A percentile compares a stretch with the other conserved stretches of the same genome.
phyloP scores from a whole-genome alignment of 2,797 vertebrate genomes.

The Hybognathus amarus region DNA sequence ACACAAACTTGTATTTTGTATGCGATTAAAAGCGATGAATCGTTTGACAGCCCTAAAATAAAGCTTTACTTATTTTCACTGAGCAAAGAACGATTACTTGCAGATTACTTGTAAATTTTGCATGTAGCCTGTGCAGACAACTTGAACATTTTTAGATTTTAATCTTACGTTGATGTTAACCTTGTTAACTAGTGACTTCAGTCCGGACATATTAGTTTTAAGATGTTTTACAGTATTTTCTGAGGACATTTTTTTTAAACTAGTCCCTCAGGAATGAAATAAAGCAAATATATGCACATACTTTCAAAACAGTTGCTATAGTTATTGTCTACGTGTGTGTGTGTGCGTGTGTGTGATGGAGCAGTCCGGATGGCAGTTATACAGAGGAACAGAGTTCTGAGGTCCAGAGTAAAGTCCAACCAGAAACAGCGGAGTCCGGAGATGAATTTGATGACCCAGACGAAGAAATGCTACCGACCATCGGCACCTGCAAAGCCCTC shows the following conservation, averaged over 20 bases:
- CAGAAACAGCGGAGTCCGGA: constrained; percentile 63
- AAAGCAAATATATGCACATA: not conserved
- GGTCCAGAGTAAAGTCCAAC: constrained; percentile 85
- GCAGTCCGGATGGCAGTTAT: constrained; percentile 99
- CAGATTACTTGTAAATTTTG: too few species aligned
- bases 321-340: constrained; percentile 72
- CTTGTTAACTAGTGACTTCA: too few species aligned
- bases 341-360: constrained; percentile 82
- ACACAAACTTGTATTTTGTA: too few species aligned
- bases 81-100: too few species aligned
- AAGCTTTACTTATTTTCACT: too few species aligned
- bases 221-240: not conserved
- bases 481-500: constrained; percentile 96
- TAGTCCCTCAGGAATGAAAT: not conserved
- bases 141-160: too few species aligned
- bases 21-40: too few species aligned
- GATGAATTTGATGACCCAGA: constrained; percentile 93
- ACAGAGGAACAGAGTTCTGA: constrained; percentile 97
- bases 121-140: too few species aligned
- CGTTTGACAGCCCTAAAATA: too few species aligned
- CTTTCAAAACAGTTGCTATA: constrained; percentile 79
- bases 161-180: too few species aligned
- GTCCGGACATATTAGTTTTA: too few species aligned
- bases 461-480: constrained; percentile 91
- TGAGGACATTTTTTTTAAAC: too few species aligned